Conservation (phyloP, 1,140 invertebrate species). For the Helicorthomorpha holstii region DNA sequence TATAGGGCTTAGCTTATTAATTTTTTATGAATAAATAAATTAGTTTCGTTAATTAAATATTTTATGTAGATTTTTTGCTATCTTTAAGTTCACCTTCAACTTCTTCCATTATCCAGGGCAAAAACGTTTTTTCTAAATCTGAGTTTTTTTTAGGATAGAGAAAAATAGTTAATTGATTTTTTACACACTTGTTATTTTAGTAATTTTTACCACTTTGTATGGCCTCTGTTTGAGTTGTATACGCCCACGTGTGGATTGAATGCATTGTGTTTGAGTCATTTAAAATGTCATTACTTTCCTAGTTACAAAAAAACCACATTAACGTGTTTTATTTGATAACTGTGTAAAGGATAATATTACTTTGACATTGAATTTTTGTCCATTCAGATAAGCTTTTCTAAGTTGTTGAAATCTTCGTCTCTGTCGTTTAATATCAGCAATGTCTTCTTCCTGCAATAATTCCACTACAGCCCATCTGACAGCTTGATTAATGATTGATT, state of each 20-base stretch:
- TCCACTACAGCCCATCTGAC: slow-evolving; percentile 71
- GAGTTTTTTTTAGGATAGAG: too few species aligned
- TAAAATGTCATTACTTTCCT: too few species aligned
- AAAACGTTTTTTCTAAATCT: slow-evolving; percentile 51
- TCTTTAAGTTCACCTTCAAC: slow-evolving; percentile 60
- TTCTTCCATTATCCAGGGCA: slow-evolving; percentile 73
- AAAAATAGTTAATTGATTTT: neutral
- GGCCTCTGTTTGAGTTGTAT: neutral
- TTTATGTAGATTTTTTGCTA: too few species aligned
- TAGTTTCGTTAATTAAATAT: too few species aligned
- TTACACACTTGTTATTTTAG: neutral
- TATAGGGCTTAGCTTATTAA: too few species aligned
- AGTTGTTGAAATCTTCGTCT: slow-evolving; percentile 55
- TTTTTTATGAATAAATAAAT: too few species aligned
- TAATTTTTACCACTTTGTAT: neutral
- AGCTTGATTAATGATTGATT: slow-evolving; percentile 70
- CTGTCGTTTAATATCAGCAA: slow-evolving; percentile 51
- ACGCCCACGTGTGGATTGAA: too few species aligned
- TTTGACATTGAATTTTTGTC: too few species aligned
- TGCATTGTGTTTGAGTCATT: too few species aligned
- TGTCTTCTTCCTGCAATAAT: slow-evolving; percentile 34
- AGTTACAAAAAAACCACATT: too few species aligned
- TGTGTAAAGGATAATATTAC: too few species aligned
- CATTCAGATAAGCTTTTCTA: slow-evolving; percentile 53
- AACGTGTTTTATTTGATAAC: too few species aligned